A percentile compares a stretch with the other conserved stretches of the same genome.
Conservation (phyloP, 1,140 invertebrate species). For the Grapholita molesta region DNA sequence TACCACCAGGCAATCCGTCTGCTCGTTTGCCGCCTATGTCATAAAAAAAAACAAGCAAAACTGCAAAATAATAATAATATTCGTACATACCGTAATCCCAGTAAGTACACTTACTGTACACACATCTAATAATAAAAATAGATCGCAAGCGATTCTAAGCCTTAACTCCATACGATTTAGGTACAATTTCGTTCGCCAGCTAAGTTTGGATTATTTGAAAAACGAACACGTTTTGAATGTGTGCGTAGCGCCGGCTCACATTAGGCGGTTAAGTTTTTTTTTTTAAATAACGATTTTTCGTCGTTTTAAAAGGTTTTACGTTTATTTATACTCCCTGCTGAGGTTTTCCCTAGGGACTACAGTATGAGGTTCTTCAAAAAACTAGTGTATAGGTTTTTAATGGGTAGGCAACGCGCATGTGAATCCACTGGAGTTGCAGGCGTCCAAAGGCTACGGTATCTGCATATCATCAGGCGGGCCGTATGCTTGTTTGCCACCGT, state of each 20-base stretch:
- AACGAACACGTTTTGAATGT: constrained; percentile 18
- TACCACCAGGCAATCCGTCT: no score
- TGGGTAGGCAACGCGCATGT: no score
- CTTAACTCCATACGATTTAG: not conserved
- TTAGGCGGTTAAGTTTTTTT: constrained; percentile 5
- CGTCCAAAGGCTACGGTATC: no score
- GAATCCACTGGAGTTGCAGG: no score
- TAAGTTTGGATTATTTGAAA: constrained; percentile 19
- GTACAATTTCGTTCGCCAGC: not conserved
- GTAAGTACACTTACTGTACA: constrained; percentile 1
- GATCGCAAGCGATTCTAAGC: not conserved
- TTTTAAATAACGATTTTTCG: not conserved
- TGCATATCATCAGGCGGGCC: no score
- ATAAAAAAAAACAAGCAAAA: not conserved
- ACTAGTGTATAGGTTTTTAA: no score
- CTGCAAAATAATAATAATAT: constrained; percentile 9
- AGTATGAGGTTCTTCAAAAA: no score
- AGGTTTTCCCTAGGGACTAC: no score
- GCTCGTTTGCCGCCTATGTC: no score
- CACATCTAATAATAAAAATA: constrained; percentile 15
- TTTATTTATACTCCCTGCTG: no score
- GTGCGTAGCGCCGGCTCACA: constrained; percentile 5
- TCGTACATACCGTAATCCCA: not conserved
- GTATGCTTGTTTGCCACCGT: no score
- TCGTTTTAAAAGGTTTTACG: not conserved